Evolutionary conservation across 1,140 invertebrate species (phyloP), one percentile per base, ranked within the genome.

Genomic region (Solen grandis): DNA sequence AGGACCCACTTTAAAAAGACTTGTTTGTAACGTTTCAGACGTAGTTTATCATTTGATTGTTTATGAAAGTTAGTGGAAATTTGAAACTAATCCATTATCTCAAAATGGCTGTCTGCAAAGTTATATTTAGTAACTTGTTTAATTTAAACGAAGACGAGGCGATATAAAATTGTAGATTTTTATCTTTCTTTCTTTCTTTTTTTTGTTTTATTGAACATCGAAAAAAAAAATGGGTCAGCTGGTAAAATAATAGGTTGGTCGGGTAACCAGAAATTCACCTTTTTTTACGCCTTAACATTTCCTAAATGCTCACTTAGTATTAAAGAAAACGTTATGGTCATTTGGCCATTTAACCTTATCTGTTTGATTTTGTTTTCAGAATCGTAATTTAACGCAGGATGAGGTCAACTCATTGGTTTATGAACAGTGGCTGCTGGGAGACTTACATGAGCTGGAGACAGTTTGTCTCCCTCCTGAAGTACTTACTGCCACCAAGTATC

Each of bases 341-440:
- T n/a, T n/a, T n/a, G n/a, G n/a, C n/a, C n/a, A n/a, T n/a, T n/a
- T n/a, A n/a, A 25, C 19, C 4, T 22, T 50, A 46, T 33, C 13
- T 81, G 16, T 35, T 19, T 59, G 13, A 10, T 27, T 19, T 31
- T 35, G 2, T 60, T 81, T 78, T 19, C 55, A 89, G 87, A 82
- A 75, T 22, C 35, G 31, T 25, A 5, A 16, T n/a, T 57, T 85
- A 25, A 38, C 66, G 41, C 55, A 80, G 41, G 75, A 84, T 3
- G 77, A 88, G 46, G 41, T 91, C 14, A 87, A 87, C 63, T 70
- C 75, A 22, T 59, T 85, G 14, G 90, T 92, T 35, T 91, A 86
- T 86, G 88, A 91, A 76, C 95, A 96, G 87, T 95, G 95, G 94
- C 85, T 94, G 66, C 84, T 94, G 5, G 91, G 93, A 63, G 94